phyloP scores from a whole-genome alignment of 2,888 invertebrate genomes.

The Drosophila demipolita region DNA sequence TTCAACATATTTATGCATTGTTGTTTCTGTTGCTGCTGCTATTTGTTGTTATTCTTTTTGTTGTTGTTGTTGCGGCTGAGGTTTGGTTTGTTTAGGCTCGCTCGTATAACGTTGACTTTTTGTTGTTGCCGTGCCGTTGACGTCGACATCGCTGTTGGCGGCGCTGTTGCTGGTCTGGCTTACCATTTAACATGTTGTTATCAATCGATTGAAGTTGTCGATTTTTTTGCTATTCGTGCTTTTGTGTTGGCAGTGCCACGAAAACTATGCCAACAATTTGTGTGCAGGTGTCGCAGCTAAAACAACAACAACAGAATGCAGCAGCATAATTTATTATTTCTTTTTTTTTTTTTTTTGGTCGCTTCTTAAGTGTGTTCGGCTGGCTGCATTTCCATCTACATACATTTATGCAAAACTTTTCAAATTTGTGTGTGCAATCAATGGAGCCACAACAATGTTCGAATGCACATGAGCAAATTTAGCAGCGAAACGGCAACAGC shows the following conservation, averaged over 20 bases:
- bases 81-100: conserved; percentile 23
- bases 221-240: conserved; percentile 18
- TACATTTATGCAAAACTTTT: conserved; percentile 51
- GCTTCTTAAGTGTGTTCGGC: conserved; percentile 39
- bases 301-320: conserved; percentile 15
- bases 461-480: conserved; percentile 51
- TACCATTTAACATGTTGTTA: conserved; percentile 57
- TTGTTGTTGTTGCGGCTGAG: conserved; percentile 20
- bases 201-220: conserved; percentile 48
- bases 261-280: conserved; percentile 62
- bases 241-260: conserved; percentile 21
- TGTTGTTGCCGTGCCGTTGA: conserved; percentile 22
- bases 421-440: conserved; percentile 53
- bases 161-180: conserved; percentile 8
- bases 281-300: conserved; percentile 47
- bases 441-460: conserved; percentile 38
- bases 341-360: conserved; percentile 28
- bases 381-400: conserved; percentile 35
- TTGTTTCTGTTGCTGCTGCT: conserved; percentile 1
- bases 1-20: conserved; percentile 34
- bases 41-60: conserved; percentile 8
- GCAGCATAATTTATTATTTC: neutral
- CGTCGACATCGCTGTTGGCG: conserved; percentile 10
- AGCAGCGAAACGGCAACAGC: conserved; percentile 37
- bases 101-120: conserved; percentile 52